phyloP scores from a whole-genome alignment of 37 sponge, comb jelly and placozoan species.

The Haliclona indistincta region DNA sequence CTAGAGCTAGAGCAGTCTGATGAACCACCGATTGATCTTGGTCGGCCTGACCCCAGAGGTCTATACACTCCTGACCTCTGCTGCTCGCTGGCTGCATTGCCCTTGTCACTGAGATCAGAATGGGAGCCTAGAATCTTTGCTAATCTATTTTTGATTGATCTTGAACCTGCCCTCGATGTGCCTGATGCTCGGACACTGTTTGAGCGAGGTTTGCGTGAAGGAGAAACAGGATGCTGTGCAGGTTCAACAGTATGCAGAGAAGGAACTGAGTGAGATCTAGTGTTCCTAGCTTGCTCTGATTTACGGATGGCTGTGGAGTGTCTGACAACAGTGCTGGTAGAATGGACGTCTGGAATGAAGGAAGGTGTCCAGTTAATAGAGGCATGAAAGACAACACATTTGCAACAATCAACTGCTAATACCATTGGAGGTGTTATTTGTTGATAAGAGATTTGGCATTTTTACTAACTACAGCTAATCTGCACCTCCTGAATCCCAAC shows the following conservation, averaged over 20 bases:
- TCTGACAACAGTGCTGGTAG: constrained; percentile 20
- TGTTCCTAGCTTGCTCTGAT: constrained; percentile 29
- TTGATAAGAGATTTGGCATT: too few relatives aligned
- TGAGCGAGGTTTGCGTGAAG: constrained; percentile 37
- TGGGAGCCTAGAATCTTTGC: constrained; percentile 40
- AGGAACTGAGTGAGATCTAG: constrained; percentile 55
- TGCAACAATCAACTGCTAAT: too few relatives aligned
- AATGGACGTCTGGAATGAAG: too few relatives aligned
- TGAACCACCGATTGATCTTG: constrained; percentile 58
- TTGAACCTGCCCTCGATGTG: constrained; percentile 33
- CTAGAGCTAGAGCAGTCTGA: constrained; percentile 64
- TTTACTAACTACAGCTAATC: too few relatives aligned
- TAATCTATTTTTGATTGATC: constrained; percentile 22
- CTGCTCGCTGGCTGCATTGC: background rate
- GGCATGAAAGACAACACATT: too few relatives aligned
- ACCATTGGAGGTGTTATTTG: too few relatives aligned
- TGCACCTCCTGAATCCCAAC: too few relatives aligned
- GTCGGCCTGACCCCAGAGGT: constrained; percentile 22
- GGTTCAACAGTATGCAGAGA: constrained; percentile 31
- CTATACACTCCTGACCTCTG: constrained; percentile 28
- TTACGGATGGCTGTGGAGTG: constrained; percentile 29
- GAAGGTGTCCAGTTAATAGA: too few relatives aligned
- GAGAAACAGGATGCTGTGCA: constrained; percentile 13
- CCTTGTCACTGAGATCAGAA: constrained; percentile 38
- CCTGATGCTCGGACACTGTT: constrained; percentile 41